phyloP scores from a whole-genome alignment of 2,888 invertebrate species.

The Tineola bisselliella region DNA sequence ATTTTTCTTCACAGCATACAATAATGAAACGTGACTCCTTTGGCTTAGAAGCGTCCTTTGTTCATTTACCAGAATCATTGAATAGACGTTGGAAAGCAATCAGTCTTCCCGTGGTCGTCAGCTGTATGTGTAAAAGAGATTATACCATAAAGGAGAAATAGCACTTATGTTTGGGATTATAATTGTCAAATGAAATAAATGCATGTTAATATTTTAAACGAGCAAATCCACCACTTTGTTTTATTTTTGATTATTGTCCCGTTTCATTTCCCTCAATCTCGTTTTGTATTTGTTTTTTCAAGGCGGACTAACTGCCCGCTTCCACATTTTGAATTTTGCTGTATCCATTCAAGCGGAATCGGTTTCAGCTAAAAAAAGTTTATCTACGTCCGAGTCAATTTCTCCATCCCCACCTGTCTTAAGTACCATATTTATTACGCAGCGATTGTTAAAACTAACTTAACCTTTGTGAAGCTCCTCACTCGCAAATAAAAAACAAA shows the following conservation, averaged over 20 bases:
- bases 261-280: no score
- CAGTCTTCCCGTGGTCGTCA: constrained; percentile 33
- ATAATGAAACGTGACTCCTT: neutral
- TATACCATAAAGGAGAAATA: constrained; percentile 17
- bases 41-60: neutral
- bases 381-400: no score
- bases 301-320: no score
- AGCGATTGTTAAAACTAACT: no score
- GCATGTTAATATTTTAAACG: neutral
- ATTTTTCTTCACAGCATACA: neutral
- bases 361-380: no score
- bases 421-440: no score
- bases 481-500: neutral
- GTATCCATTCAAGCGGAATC: no score
- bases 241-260: no score
- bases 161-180: neutral
- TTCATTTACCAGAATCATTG: constrained; percentile 18
- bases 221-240: neutral
- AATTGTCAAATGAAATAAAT: neutral
- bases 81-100: constrained; percentile 33
- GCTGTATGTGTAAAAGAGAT: constrained; percentile 37
- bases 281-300: no score
- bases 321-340: no score
- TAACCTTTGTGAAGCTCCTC: neutral
- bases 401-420: no score